Percentiles rank a stretch among this genome's conserved stretches.
phyloP scores from a whole-genome alignment of 1,140 invertebrate species.

The Macrosteles quadrilineatus region DNA sequence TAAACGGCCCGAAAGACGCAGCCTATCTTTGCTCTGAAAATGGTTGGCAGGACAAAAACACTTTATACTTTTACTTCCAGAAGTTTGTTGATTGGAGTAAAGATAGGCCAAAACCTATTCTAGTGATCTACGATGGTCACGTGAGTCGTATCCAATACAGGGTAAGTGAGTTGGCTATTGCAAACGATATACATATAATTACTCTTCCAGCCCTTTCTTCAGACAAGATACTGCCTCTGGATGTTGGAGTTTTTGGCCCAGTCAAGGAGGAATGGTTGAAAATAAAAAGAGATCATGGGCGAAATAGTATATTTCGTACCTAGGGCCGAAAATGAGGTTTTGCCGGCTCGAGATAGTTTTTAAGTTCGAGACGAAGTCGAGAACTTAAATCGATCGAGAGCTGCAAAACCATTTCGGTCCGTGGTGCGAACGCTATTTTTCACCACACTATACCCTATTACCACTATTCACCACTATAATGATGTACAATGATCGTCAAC shows the following conservation, averaged over 20 bases:
- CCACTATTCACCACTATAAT: too few species aligned
- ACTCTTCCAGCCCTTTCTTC: constrained; percentile 15
- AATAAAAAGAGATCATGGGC: constrained; percentile 17
- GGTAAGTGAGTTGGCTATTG: neutral
- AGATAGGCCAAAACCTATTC: constrained; percentile 15
- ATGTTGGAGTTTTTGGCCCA: constrained; percentile 48
- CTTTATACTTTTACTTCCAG: constrained; percentile 9
- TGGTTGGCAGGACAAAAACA: constrained; percentile 18
- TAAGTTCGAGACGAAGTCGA: too few species aligned
- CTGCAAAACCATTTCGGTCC: too few species aligned
- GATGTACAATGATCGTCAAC: too few species aligned
- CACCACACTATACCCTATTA: too few species aligned
- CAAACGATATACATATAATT: constrained; percentile 17
- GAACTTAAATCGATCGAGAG: too few species aligned
- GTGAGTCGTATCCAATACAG: constrained; percentile 11
- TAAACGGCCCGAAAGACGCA: constrained; percentile 9
- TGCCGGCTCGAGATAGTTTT: too few species aligned
- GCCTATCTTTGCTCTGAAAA: constrained; percentile 20
- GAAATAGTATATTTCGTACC: too few species aligned
- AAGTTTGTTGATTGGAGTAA: constrained; percentile 26
- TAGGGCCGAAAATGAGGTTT: too few species aligned
- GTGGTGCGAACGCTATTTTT: too few species aligned
- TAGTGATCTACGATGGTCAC: constrained; percentile 16
- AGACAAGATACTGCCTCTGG: constrained; percentile 47
- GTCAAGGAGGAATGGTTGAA: constrained; percentile 48